These are phyloP conservation scores for Clarias platycephalus DNA, from an alignment of 2,797 vertebrate genomes.

Conservation along the genomic window DNA sequence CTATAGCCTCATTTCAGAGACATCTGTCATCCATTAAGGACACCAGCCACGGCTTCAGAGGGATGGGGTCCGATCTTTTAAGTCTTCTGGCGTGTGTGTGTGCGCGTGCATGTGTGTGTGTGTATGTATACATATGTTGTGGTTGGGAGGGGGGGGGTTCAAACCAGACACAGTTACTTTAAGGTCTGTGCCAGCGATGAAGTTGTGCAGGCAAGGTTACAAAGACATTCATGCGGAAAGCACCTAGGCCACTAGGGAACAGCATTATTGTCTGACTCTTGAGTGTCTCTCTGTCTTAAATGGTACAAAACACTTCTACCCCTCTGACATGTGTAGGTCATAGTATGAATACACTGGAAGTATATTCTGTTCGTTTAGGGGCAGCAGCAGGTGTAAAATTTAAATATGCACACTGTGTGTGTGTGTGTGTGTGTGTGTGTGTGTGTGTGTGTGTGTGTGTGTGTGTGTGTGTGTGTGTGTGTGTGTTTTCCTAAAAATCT, in stretches of 20 bases:
- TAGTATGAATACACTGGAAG: slow-evolving; percentile 48
- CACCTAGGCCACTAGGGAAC: slow-evolving; percentile 56
- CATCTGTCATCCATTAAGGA: slow-evolving; percentile 81
- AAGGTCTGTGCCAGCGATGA: slow-evolving; percentile 48
- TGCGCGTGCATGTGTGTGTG: slow-evolving; percentile 4
- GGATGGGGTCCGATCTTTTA: slow-evolving; percentile 48
- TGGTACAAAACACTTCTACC: slow-evolving; percentile 63
- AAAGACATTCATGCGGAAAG: slow-evolving; percentile 54
- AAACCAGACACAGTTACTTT: slow-evolving; percentile 40
- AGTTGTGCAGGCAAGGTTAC: slow-evolving; percentile 45
- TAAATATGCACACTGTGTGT: neutral
- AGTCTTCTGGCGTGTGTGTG: slow-evolving; percentile 34
- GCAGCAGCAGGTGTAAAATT: slow-evolving; percentile 58
- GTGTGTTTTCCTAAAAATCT: neutral
- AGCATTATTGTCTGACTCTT: slow-evolving; percentile 67
- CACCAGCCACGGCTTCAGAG: slow-evolving; percentile 55
- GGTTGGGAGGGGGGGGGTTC: slow-evolving; percentile 30
- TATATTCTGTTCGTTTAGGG: slow-evolving; percentile 62
- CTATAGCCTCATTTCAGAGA: slow-evolving; percentile 72
- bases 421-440: too few relatives aligned
- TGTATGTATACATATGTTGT: slow-evolving; percentile 36
- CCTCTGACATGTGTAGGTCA: slow-evolving; percentile 68
- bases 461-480: too few relatives aligned
- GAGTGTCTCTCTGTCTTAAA: slow-evolving; percentile 63
- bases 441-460: too few relatives aligned